Evolutionary conservation across 1,140 invertebrate species (phyloP).

Genomic region (Drosophila micromelanica): DNA sequence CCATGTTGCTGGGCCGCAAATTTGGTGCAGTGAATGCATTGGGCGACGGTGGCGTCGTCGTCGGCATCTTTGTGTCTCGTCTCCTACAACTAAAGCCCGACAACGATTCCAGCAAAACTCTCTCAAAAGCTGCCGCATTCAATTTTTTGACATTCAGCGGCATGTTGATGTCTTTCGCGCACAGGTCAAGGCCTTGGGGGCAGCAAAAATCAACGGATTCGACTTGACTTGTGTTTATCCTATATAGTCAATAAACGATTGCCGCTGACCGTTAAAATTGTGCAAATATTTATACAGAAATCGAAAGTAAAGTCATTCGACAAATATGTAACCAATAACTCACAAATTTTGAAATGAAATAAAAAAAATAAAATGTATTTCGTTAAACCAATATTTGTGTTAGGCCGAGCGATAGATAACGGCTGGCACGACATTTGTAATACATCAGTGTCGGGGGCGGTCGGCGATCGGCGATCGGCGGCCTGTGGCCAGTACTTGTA

Average conservation of each 20-base stretch:
- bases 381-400: conserved; percentile 66
- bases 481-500: conserved; percentile 1
- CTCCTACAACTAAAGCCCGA: conserved; percentile 38
- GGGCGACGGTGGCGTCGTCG: conserved; percentile 20
- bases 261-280: conserved; percentile 67
- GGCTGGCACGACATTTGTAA: conserved; percentile 51
- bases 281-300: conserved; percentile 72
- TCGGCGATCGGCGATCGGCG: neutral
- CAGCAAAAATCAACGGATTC: conserved; percentile 16
- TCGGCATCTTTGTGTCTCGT: conserved; percentile 43
- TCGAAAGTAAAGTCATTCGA: conserved; percentile 62
- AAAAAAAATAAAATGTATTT: conserved; percentile 27
- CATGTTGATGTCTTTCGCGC: conserved; percentile 13
- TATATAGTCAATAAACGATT: conserved; percentile 32
- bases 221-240: conserved; percentile 21
- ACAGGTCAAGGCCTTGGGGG: conserved; percentile 46
- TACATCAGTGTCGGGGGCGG: conserved; percentile 76
- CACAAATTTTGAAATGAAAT: conserved; percentile 7
- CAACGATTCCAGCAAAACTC: neutral
- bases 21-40: conserved; percentile 41
- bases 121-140: conserved; percentile 1
- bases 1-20: conserved; percentile 44
- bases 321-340: conserved; percentile 52
- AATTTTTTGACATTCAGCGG: conserved; percentile 38
- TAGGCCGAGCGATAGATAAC: conserved; percentile 22